Evolutionary conservation across 2,888 invertebrate genomes (phyloP), one percentile per base, ranked within the genome.

Genomic region (Anarsia innoxiella): DNA sequence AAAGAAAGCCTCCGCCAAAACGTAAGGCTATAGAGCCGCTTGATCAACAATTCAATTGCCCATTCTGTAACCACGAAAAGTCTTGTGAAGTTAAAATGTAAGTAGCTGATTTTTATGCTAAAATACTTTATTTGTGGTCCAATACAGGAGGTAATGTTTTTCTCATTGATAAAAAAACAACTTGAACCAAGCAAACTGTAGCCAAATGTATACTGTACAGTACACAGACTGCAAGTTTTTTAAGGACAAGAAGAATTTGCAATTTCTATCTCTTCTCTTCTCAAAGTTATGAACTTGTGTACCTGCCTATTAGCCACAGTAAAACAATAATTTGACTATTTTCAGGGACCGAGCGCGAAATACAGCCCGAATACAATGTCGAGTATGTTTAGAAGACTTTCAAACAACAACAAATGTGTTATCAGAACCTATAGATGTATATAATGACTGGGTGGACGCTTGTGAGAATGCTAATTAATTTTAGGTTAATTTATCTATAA

Each of bases 51-150:
- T 99, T 99, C 71, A 98, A 98, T 69, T 99, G 99, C 65, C 99
- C 99, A 8, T 99, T 99, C 84, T 99, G 99, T 74, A 99, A 99
- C 77, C 99, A 99, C 70, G 99, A 99, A 77, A 96, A 96, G 62
- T 97, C 97, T 1, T 99, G 99, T 74, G 99, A 99, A 87, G 99
- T 99, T 12, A 97, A 98, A 90, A 95, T 99, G 99, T 97, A 86
- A 87, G 91, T 87, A 29, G n/a, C n/a, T n/a, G n/a, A n/a, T n/a
- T n/a, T n/a, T n/a, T n/a, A n/a, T n/a, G n/a, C n/a, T n/a, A n/a
- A n/a, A n/a, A n/a, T n/a, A n/a, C n/a, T n/a, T n/a, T n/a, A n/a
- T n/a, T n/a, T n/a, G n/a, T n/a, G n/a, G n/a, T n/a, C n/a, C n/a
- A n/a, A n/a, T n/a, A n/a, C n/a, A n/a, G n/a, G n/a, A n/a, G n/a